Base-by-base conservation (phyloP, 2,113 vertebrate species). In the Phocoena sinus region DNA sequence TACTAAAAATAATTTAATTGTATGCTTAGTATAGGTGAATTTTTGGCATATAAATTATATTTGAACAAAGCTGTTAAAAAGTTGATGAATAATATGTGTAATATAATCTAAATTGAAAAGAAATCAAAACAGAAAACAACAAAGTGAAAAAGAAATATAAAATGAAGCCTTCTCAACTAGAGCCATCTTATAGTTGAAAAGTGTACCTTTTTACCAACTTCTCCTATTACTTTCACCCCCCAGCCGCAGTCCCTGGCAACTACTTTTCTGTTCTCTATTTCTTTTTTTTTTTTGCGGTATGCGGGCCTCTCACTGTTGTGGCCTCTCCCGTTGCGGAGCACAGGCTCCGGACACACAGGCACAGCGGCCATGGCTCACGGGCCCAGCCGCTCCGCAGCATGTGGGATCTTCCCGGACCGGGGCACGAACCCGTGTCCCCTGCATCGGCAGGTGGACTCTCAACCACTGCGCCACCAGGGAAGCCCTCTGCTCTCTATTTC, bases 11-110 rank as follows among this genome's bases (percentile, higher is more conserved):
- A 50, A 68, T 0, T 67, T n/a, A 41, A 68, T 9, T 77, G 33
- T 36, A 50, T 5, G 71, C 23, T 71, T 77, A n/a, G 36, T 71
- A 65, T 0, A 14, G 53, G 9, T 79, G 8, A 53, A 62, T 84
- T 79, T 95, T 65, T 10, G 76, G 65, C 14, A 44, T 60, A 63
- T 33, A 68, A 63, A 65, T 91, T 68, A 67, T 74, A 84, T 68
- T 80, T 89, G 28, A 91, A 96, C 79, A 91, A 93, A 93, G 33
- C 53, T 87, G 10, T 84, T 84, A 80, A 94, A 89, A 76, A 94
- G 60, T 47, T 65, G 21, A 79, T 63, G 41, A 84, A 17, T 83
- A 74, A 47, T 41, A 77, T 58, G 31, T 38, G 67, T 25, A 56
- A 85, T 38, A 53, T 28, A 71, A 79, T 58, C n/a, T 25, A 20